Base-by-base conservation (phyloP, 2,113 vertebrate species). In the Cochlearius cochlearius region DNA sequence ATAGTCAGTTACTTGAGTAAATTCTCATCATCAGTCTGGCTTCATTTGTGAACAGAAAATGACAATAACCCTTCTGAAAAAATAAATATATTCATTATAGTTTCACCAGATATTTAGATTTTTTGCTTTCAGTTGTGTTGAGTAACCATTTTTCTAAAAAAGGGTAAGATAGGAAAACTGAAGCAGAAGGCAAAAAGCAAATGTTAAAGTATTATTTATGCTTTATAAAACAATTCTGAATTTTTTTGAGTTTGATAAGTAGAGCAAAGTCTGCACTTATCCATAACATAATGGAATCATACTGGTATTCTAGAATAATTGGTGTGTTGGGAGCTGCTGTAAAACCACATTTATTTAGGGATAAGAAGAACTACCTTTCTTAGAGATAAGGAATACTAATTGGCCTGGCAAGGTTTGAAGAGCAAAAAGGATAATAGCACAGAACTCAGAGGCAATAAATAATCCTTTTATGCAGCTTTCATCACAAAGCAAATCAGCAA, bases 311-410 rank as follows among this genome's bases (percentile, higher is more conserved):
- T 79, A 41, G 79, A 93, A 63, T 96, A 97, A 96, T 69, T 83
- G 41, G 16, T 87, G 39, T 91, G 41, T 63, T 94, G 90, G 79
- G 55, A 95, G 53, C 68, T 94, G 55, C 71, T 94, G 47, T 72
- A 79, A 86, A 93, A 55, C 56, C 68, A 45, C 59, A 67, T 92
- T 95, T 90, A 90, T 93, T 94, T 77, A 85, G 38, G 72, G 55
- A 93, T 88, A 94, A 94, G 53, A 96, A 80, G 58, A 95, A 63
- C 47, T 74, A 64, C 8, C 19, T 34, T 94, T 91, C 92, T 74
- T 59, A 72, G 45, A 10, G 74, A 95, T 94, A 95, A 86, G 41
- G 58, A 90, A 93, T 96, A 93, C 86, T 97, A 97, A 97, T 95
- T 96, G 83, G 56, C 63, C 38, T 92, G 55, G 75, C 15, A 90